Conservation (phyloP, 2,888 invertebrate genomes). For the Drosophila demipolita region DNA sequence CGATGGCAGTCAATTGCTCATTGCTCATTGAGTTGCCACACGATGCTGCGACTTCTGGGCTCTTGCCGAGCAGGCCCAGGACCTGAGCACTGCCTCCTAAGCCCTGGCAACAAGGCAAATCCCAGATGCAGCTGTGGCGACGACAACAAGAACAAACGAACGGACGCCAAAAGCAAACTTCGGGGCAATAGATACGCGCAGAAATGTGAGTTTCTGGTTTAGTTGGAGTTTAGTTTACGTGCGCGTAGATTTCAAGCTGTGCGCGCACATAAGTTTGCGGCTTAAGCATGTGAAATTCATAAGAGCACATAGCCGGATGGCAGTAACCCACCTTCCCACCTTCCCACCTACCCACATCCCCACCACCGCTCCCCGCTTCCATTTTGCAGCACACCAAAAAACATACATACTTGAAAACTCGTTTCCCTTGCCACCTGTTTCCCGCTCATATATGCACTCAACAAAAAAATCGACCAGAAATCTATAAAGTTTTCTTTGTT, state of each 20-base stretch:
- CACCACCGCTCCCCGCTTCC: background rate
- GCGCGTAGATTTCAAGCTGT: constrained; percentile 80
- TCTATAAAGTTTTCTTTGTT: background rate
- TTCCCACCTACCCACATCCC: background rate
- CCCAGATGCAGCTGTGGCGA: constrained; percentile 55
- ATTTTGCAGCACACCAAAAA: background rate
- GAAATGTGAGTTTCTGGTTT: constrained; percentile 52
- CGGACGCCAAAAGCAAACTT: constrained; percentile 42
- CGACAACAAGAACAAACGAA: constrained; percentile 14
- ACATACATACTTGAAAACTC: background rate
- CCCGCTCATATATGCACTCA: background rate
- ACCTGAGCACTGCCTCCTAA: constrained; percentile 45
- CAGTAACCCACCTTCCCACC: background rate
- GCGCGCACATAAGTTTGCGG: constrained; percentile 79
- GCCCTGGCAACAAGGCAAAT: constrained; percentile 62
- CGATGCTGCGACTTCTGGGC: constrained; percentile 46
- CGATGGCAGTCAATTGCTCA: constrained; percentile 73
- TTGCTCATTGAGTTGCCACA: constrained; percentile 72
- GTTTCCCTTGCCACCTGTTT: constrained; percentile 28
- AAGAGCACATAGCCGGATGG: constrained; percentile 60
- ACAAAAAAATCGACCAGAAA: background rate
- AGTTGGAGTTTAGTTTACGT: constrained; percentile 77
- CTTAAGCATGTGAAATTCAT: constrained; percentile 81
- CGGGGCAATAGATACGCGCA: constrained; percentile 30
- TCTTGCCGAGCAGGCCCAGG: constrained; percentile 23